phyloP scores from a whole-genome alignment of 1,140 invertebrate species.

The Ctenoplectra terminalis region DNA sequence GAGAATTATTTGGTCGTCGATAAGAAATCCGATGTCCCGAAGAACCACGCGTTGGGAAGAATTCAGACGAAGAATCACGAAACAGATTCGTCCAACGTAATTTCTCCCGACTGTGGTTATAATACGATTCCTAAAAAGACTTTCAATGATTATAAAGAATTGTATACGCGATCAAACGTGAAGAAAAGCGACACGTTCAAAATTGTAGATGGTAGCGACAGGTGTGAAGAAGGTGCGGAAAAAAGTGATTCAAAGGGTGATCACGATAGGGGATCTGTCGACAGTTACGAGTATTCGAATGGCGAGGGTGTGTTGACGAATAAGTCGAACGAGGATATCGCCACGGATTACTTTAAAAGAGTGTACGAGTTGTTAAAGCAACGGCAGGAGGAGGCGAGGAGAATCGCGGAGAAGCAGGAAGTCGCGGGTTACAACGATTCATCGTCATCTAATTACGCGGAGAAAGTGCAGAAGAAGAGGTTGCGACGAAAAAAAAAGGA shows the following conservation, averaged over 20 bases:
- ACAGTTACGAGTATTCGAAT: conserved; percentile 33
- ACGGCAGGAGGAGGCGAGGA: conserved; percentile 66
- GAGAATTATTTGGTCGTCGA: conserved; percentile 73
- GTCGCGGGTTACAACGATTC: conserved; percentile 62
- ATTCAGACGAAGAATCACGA: conserved; percentile 33
- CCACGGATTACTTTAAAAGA: conserved; percentile 77
- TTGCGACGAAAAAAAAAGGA: conserved; percentile 68
- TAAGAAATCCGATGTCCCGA: neutral
- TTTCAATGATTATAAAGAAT: conserved; percentile 59
- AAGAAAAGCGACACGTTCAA: conserved; percentile 79
- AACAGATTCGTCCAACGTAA: neutral
- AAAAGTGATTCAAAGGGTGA: conserved; percentile 31
- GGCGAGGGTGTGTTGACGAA: conserved; percentile 54
- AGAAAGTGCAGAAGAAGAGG: conserved; percentile 62
- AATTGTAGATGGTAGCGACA: conserved; percentile 74
- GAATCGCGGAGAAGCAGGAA: conserved; percentile 25
- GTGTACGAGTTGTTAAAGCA: conserved; percentile 78
- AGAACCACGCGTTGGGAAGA: conserved; percentile 12
- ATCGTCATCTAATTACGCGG: conserved; percentile 68
- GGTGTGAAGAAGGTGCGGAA: conserved; percentile 19
- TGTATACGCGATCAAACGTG: conserved; percentile 71
- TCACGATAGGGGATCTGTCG: neutral
- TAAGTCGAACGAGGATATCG: conserved; percentile 72
- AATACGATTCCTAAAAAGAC: conserved; percentile 70
- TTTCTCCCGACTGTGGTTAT: conserved; percentile 69